Percentiles rank a stretch among this genome's conserved stretches.
phyloP scores from a whole-genome alignment of 1,140 invertebrate genomes.

The Bombus sylvicola region DNA sequence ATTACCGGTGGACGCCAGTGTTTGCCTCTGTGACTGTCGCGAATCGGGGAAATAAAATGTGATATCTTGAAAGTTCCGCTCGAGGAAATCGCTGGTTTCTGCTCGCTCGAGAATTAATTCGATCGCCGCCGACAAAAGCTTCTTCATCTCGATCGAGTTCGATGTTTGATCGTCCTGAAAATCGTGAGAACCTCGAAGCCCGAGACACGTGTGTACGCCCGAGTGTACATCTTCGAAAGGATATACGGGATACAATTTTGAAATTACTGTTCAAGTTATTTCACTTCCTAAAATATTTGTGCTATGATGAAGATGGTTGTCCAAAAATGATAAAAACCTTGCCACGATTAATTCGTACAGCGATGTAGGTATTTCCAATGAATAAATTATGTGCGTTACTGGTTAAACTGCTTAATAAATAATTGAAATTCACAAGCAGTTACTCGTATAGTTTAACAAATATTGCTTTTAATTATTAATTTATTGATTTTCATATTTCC shows the following conservation, averaged over 20 bases:
- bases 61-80: constrained; percentile 25
- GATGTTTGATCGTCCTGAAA: too few species aligned
- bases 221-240: too few species aligned
- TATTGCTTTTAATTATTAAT: background rate
- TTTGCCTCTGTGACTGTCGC: constrained; percentile 1
- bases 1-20: constrained; percentile 28
- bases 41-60: constrained; percentile 21
- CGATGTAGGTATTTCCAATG: background rate
- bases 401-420: background rate
- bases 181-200: too few species aligned
- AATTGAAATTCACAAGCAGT: background rate
- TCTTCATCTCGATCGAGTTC: background rate
- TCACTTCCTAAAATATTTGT: too few species aligned
- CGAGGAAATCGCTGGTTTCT: background rate
- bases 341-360: background rate
- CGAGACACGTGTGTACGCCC: too few species aligned
- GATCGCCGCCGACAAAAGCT: background rate
- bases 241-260: too few species aligned
- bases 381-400: background rate
- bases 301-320: too few species aligned
- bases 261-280: too few species aligned
- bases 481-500: background rate
- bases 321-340: background rate
- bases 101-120: constrained; percentile 17
- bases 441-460: background rate